phyloP scores from a whole-genome alignment of 2,113 vertebrate species.

The Dolichallabes microphthalmus region DNA sequence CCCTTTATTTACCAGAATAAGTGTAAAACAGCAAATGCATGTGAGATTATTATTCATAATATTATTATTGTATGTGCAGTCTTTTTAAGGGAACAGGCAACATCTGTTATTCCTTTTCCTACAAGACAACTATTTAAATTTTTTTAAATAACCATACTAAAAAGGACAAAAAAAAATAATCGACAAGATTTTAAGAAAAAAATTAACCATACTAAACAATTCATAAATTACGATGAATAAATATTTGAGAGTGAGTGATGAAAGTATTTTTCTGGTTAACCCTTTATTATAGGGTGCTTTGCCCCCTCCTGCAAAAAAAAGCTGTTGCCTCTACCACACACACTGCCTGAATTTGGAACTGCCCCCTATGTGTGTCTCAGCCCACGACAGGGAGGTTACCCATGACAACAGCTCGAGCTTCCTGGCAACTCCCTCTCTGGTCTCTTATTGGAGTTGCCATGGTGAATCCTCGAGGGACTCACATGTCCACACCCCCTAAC shows the following conservation, averaged over 20 bases:
- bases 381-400: constrained; percentile 68
- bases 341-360: constrained; percentile 44
- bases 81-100: neutral
- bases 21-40: neutral
- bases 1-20: too few species aligned
- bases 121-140: too few species aligned
- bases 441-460: constrained; percentile 74
- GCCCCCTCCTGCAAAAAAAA: neutral
- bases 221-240: too few species aligned
- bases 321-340: neutral
- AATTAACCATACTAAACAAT: too few species aligned
- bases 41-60: neutral
- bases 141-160: neutral
- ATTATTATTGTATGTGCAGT: too few species aligned
- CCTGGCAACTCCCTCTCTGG: constrained; percentile 77
- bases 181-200: too few species aligned
- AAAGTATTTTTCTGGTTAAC: neutral
- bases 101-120: neutral
- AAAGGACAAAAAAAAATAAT: too few species aligned
- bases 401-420: constrained; percentile 76
- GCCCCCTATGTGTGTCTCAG: constrained; percentile 41
- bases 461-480: constrained; percentile 73
- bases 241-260: too few species aligned
- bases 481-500: constrained; percentile 39
- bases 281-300: neutral